Evolutionary conservation across 2,797 vertebrate species (phyloP), one percentile per base, ranked within the genome.

Genomic region (Silurus aristotelis): DNA sequence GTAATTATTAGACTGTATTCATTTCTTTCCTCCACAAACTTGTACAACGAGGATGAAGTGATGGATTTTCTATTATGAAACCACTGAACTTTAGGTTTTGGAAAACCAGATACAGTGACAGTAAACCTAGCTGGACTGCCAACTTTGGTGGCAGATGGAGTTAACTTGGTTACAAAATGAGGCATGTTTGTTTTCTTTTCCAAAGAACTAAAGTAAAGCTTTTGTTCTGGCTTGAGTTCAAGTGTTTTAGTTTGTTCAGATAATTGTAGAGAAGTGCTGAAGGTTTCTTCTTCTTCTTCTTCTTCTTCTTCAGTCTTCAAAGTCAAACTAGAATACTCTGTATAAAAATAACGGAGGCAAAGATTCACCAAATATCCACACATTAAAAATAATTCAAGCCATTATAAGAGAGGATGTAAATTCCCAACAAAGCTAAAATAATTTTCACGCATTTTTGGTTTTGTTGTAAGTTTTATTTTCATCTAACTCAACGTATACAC

Each of bases 171-270:
- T 80, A 96, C 91, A 92, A 99, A 99, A 92, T 96, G 79, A 71
- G 97, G 97, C 73, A 94, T 95, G 92, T 97, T 95, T 83, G 92
- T 96, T 94, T 94, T 93, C 83, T 92, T 94, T 90, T 96, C 94
- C 90, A 94, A 91, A 90, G 94, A 93, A 87, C 92, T 96, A 89
- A 95, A 96, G 91, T 95, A 95, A 91, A 89, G 91, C 95, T 97
- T 93, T 88, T 95, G 89, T 91, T 96, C 97, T 97, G 97, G 95
- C 91, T 94, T 92, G 95, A 96, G 96, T 95, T 98, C 97, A 97
- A 97, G 95, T 96, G 96, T 97, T 97, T 96, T 96, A 15, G 94
- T 91, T 94, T 91, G 96, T 82, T 95, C 91, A 88, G 93, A 91
- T 92, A 99, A 95, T 83, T 93, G 95, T 91, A 97, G 94, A 89